Conservation (phyloP, 2,888 invertebrate species). For the Tethea ocularis region DNA sequence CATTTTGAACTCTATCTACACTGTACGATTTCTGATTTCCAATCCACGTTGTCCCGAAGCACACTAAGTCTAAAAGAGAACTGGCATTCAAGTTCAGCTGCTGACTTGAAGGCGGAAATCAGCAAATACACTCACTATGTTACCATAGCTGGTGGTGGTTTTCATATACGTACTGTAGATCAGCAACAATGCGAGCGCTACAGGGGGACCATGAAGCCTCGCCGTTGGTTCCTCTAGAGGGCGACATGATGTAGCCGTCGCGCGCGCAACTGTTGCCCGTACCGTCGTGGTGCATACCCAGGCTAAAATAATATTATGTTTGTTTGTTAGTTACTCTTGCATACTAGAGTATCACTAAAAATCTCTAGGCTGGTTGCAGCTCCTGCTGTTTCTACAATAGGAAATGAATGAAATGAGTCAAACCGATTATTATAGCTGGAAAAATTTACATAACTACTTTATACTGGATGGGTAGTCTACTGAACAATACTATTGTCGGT, state of each 20-base stretch:
- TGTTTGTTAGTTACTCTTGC: not conserved
- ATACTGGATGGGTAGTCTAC: too few relatives aligned
- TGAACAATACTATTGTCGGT: too few relatives aligned
- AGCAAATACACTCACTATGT: too few relatives aligned
- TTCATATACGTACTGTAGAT: conserved; percentile 80
- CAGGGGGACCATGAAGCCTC: conserved; percentile 91
- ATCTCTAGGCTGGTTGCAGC: not conserved
- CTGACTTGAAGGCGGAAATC: too few relatives aligned
- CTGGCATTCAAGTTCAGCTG: not conserved
- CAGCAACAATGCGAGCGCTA: conserved; percentile 86
- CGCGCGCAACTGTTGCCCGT: conserved; percentile 88
- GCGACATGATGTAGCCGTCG: conserved; percentile 92
- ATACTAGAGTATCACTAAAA: not conserved
- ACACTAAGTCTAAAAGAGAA: too few relatives aligned
- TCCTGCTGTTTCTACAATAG: too few relatives aligned
- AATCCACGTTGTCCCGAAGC: too few relatives aligned
- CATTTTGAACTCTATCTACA: not conserved
- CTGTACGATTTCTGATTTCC: conserved; percentile 15
- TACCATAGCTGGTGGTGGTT: too few relatives aligned
- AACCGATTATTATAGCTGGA: too few relatives aligned
- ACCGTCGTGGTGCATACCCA: conserved; percentile 93
- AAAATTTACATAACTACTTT: too few relatives aligned
- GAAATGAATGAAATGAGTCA: too few relatives aligned
- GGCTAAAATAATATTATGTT: conserved; percentile 68
- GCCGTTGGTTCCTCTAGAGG: conserved; percentile 89